Evolutionary conservation across 2,888 invertebrate species (phyloP), one percentile per base, ranked within the genome.

Genomic region (Temnothorax unifasciatus): DNA sequence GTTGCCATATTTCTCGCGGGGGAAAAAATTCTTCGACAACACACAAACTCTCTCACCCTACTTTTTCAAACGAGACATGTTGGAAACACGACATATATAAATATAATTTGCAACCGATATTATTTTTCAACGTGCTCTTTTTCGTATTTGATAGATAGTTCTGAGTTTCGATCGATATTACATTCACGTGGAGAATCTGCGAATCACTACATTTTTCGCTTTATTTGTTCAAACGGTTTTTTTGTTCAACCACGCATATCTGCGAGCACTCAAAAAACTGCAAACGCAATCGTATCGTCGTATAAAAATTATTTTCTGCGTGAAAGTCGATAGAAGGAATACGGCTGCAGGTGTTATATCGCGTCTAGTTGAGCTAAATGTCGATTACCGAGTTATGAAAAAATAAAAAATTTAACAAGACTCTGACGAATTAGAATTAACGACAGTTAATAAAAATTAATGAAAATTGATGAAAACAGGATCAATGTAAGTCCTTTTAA

Each of bases 111-210:
- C 64, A 38, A 47, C 34, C 29, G 25, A 57, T 38, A 34, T 69
- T 57, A 44, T 71, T 57, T 79, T 47, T 44, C 71, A 38, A 69
- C 47, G 11, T 47, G 15, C 11, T 34, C 44, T 44, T 57, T 47
- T 47, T 69, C 64, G 21, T 41, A 71, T 57, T 44, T 69, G 34
- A 57, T 34, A 47, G 34, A 34, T 69, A 18, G 52, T 66, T 69
- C 21, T 41, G 44, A 9, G 9, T 47, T 77, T 44, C 41, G 29
- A 77, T 13, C 54, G 9, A 44, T 68, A 41, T 41, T n/a, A 25
- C 44, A 54, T 41, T 68, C 41, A 44, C 47, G 50, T 38, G 9
- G 44, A 44, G n/a, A 44, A 52, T 64, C 21, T 47, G 25, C 11
- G 64, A 66, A 15, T 15, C 54, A 29, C 57, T 44, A 66, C 15